These are phyloP conservation scores for Crotophaga sulcirostris DNA, from an alignment of 2,113 vertebrate species.

Conservation along the genomic window DNA sequence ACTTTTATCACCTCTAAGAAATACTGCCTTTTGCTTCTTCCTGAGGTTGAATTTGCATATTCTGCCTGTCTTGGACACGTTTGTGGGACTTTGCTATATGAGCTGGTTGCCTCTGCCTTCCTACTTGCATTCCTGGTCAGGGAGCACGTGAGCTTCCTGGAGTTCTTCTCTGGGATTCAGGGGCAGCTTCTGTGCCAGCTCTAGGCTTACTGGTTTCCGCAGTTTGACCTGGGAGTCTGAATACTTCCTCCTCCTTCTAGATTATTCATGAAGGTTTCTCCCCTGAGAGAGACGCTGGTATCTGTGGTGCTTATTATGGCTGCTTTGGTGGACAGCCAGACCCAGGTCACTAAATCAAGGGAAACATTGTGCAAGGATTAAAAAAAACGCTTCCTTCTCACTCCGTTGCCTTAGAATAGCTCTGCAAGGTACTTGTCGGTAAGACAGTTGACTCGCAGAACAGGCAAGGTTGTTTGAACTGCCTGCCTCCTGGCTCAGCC, in stretches of 20 bases:
- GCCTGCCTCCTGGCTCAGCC: not conserved
- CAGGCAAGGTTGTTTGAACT: not conserved
- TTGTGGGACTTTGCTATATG: not conserved
- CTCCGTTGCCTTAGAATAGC: constrained; percentile 6
- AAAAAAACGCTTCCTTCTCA: not conserved
- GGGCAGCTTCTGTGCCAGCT: not conserved
- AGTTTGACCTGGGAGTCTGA: not conserved
- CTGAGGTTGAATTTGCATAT: not conserved
- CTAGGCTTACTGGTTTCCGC: not conserved
- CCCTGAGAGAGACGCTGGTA: not conserved
- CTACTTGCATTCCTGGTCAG: not conserved
- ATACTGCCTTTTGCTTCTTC: not conserved
- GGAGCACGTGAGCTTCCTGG: not conserved
- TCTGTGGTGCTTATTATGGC: not conserved
- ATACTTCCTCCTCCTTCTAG: not conserved
- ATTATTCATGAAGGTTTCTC: not conserved
- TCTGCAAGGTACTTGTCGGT: not conserved
- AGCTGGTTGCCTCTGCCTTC: not conserved
- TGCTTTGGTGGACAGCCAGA: not conserved
- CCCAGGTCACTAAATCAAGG: not conserved
- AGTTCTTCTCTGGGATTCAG: not conserved
- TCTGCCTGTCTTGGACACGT: not conserved
- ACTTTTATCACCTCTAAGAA: not conserved
- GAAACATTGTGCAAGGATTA: not conserved
- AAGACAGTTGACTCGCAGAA: not conserved